phyloP scores from a whole-genome alignment of 2,888 invertebrate species.

The Ceriagrion tenellum region DNA sequence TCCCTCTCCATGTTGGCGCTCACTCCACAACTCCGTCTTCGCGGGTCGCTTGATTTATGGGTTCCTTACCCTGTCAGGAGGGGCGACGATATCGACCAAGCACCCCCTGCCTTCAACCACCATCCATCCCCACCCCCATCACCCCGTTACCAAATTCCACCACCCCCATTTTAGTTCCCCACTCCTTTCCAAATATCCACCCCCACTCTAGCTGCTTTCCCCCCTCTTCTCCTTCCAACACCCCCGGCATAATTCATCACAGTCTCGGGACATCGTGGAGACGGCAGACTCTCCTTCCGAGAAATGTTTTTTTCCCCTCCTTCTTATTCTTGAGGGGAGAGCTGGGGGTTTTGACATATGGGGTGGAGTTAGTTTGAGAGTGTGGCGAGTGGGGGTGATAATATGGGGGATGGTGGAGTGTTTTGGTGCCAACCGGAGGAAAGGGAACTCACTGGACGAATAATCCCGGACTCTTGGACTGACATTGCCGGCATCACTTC shows the following conservation, averaged over 20 bases:
- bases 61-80: neutral
- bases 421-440: neutral
- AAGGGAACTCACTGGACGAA: neutral
- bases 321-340: neutral
- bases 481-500: neutral
- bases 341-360: neutral
- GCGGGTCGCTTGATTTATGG: conserved; percentile 54
- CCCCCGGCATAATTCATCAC: conserved; percentile 60
- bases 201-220: too few species aligned
- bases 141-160: neutral
- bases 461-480: neutral
- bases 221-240: neutral
- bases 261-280: conserved; percentile 43
- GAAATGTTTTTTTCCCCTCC: neutral
- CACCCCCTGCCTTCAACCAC: neutral
- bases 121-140: neutral
- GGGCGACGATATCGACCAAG: conserved; percentile 2
- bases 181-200: neutral
- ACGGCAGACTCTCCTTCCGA: conserved; percentile 4
- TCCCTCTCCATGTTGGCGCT: neutral
- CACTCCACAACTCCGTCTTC: neutral
- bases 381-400: neutral
- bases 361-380: neutral
- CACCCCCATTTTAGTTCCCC: neutral
- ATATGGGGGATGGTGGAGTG: neutral